Percentiles rank a stretch among this genome's conserved stretches.
Evolutionary conservation across 2,888 invertebrate genomes (phyloP).

Genomic region (Itoplectis maculator): DNA sequence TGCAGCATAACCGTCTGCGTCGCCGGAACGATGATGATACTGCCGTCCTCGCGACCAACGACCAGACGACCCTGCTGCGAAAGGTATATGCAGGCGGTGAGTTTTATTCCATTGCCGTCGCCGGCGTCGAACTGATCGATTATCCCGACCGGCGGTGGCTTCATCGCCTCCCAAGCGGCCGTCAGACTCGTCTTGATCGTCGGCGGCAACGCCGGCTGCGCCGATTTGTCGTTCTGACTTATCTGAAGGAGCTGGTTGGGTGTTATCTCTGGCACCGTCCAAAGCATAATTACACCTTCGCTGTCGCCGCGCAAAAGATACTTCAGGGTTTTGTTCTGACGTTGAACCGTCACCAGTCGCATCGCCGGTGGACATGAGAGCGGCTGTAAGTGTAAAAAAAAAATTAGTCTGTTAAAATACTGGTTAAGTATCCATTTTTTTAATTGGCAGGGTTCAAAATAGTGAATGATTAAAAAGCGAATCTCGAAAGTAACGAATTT

Average conservation of each 20-base stretch:
- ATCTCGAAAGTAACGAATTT: no score
- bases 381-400: no score
- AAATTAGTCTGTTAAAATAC: no score
- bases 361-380: constrained; percentile 96
- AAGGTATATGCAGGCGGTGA: constrained; percentile 97
- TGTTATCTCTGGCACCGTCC: constrained; percentile 95
- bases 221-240: constrained; percentile 86
- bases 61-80: constrained; percentile 97
- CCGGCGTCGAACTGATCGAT: constrained; percentile 94
- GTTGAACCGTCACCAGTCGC: constrained; percentile 90
- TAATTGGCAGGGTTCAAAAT: no score
- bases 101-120: constrained; percentile 90
- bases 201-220: constrained; percentile 88
- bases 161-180: constrained; percentile 95
- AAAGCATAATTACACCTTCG: constrained; percentile 94
- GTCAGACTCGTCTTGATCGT: constrained; percentile 93
- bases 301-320: constrained; percentile 95
- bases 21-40: constrained; percentile 97
- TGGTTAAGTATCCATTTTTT: no score
- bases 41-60: constrained; percentile 97
- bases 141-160: constrained; percentile 95
- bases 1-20: constrained; percentile 98
- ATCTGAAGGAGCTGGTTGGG: constrained; percentile 87
- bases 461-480: no score
- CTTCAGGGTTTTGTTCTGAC: constrained; percentile 88